Evolutionary conservation across 2,888 invertebrate genomes (phyloP).

Genomic region (Nebria brevicollis): DNA sequence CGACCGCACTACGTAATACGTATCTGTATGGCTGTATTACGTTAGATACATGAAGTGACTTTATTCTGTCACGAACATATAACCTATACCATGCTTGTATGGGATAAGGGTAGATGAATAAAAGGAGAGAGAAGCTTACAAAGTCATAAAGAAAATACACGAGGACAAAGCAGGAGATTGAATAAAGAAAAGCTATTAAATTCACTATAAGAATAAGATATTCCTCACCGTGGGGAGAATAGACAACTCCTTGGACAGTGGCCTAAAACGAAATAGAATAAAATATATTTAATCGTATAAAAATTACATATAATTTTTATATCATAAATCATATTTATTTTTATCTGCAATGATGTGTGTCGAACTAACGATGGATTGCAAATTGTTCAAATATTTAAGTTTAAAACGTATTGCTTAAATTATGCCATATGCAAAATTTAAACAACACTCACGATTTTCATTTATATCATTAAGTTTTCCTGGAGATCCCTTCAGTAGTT

Average conservation of each 20-base stretch:
- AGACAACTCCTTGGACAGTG: neutral
- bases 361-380: no score
- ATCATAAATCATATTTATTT: no score
- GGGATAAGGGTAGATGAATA: neutral
- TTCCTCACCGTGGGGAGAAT: neutral
- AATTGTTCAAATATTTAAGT: no score
- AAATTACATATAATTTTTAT: no score
- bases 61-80: slow-evolving; percentile 16
- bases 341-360: no score
- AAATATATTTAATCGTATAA: no score
- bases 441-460: no score
- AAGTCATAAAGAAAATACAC: slow-evolving; percentile 8
- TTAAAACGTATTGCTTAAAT: no score
- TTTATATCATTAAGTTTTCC: no score
- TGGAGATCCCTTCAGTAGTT: no score
- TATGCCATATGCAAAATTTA: no score
- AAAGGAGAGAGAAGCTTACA: neutral
- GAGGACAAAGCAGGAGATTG: neutral
- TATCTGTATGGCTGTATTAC: neutral
- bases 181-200: slow-evolving; percentile 34
- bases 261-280: neutral
- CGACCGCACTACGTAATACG: neutral
- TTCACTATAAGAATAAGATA: slow-evolving; percentile 38
- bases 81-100: slow-evolving; percentile 17
- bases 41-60: neutral